These are phyloP conservation scores for Drosophila nr. fundita DNA, from an alignment of 2,888 invertebrate species.

Conservation along the genomic window DNA sequence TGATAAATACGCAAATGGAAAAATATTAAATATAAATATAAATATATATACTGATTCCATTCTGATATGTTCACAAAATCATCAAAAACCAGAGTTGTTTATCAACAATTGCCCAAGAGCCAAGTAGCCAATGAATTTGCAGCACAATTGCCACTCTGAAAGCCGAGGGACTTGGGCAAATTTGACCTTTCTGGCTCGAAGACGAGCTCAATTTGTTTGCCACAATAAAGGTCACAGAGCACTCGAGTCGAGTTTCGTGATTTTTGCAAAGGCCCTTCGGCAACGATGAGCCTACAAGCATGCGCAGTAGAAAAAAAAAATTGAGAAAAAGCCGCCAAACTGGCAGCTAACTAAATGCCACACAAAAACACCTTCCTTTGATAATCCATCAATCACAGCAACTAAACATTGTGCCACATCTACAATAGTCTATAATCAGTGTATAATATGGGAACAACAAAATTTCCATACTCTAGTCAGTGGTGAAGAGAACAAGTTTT, in stretches of 20 bases:
- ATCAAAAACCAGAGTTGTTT: neutral
- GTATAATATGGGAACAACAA: neutral
- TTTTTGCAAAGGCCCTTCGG: conserved; percentile 21
- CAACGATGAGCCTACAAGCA: conserved; percentile 47
- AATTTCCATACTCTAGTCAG: conserved; percentile 16
- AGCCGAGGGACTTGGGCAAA: conserved; percentile 30
- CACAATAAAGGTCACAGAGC: conserved; percentile 45
- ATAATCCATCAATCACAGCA: conserved; percentile 25
- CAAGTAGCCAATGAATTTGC: neutral
- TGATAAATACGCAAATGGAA: neutral
- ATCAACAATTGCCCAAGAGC: neutral
- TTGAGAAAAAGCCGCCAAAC: conserved; percentile 33
- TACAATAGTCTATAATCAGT: conserved; percentile 21
- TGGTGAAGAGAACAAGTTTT: conserved; percentile 12
- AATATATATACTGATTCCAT: neutral
- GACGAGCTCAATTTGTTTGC: conserved; percentile 30
- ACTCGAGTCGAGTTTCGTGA: conserved; percentile 28
- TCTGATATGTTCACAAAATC: neutral
- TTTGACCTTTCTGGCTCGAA: conserved; percentile 41
- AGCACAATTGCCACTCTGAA: conserved; percentile 21
- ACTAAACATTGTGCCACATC: neutral
- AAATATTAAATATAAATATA: neutral
- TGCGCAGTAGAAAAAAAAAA: conserved; percentile 44
- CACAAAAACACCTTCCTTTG: neutral
- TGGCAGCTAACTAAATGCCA: conserved; percentile 2